Conservation (phyloP, 2,888 invertebrate genomes). For the Agapostemon virescens region DNA sequence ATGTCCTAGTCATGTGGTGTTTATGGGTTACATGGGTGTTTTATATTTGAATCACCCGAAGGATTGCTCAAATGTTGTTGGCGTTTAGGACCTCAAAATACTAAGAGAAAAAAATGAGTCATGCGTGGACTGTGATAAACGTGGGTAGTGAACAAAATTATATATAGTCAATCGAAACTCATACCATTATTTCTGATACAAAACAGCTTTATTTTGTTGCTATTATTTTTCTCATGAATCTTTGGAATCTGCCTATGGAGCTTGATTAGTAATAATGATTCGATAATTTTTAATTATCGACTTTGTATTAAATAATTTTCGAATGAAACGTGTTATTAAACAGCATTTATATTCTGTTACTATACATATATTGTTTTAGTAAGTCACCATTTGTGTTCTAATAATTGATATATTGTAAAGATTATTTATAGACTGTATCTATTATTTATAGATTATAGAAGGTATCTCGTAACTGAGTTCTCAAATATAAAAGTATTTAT, state of each 20-base stretch:
- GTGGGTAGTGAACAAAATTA: slow-evolving; percentile 74
- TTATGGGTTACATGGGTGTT: slow-evolving; percentile 68
- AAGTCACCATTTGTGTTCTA: slow-evolving; percentile 66
- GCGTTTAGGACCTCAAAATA: slow-evolving; percentile 77
- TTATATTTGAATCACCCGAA: slow-evolving; percentile 71
- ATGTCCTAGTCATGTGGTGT: slow-evolving; percentile 79
- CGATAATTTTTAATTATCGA: slow-evolving; percentile 23
- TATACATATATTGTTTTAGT: slow-evolving; percentile 57
- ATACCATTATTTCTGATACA: slow-evolving; percentile 61
- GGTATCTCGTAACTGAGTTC: background rate
- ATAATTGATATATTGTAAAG: slow-evolving; percentile 53
- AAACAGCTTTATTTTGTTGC: slow-evolving; percentile 61
- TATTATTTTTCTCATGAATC: slow-evolving; percentile 47
- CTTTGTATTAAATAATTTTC: slow-evolving; percentile 25
- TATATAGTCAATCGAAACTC: slow-evolving; percentile 67
- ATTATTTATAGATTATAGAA: slow-evolving; percentile 25
- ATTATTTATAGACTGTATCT: slow-evolving; percentile 33
- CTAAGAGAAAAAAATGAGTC: slow-evolving; percentile 77
- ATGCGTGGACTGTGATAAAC: slow-evolving; percentile 80
- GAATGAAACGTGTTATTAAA: slow-evolving; percentile 37
- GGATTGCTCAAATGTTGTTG: slow-evolving; percentile 79
- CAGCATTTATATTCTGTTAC: slow-evolving; percentile 62
- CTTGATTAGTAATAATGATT: slow-evolving; percentile 49
- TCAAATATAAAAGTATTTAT: background rate
- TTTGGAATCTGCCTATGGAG: slow-evolving; percentile 68